Conservation (phyloP, 2,797 vertebrate species). For the Pseudochirops corinnae region DNA sequence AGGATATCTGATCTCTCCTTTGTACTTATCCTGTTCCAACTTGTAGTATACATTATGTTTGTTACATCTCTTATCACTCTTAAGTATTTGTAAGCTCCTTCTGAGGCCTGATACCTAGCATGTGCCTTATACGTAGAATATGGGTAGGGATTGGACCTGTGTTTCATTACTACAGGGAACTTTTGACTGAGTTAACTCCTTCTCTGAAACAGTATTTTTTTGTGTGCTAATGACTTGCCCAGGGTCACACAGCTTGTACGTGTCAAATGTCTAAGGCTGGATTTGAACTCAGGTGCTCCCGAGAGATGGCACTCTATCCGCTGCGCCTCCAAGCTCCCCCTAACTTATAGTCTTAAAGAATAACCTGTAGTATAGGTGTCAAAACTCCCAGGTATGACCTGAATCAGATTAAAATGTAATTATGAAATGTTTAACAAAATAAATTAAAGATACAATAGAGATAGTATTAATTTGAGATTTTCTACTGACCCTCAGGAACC, state of each 20-base stretch:
- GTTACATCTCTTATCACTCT: background rate
- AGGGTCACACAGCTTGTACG: background rate
- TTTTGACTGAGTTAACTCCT: background rate
- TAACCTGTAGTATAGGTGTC: background rate
- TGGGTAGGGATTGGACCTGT: background rate
- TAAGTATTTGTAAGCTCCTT: background rate
- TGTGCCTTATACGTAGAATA: background rate
- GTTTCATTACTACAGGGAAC: background rate
- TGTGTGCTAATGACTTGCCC: background rate
- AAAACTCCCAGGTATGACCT: background rate
- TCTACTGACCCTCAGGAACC: background rate
- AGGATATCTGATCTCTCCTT: background rate
- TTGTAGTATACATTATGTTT: background rate
- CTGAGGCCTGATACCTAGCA: background rate
- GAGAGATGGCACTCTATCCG: too few species aligned
- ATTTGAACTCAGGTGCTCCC: background rate
- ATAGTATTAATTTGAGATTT: background rate
- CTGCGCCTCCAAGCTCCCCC: background rate
- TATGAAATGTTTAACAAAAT: background rate
- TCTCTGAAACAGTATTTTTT: background rate
- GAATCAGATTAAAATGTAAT: background rate
- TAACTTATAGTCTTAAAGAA: too few species aligned
- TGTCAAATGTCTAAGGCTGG: background rate
- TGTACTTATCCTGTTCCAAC: background rate
- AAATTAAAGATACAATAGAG: background rate